Base-by-base conservation (phyloP, 2,797 vertebrate species). In the Mus caroli region DNA sequence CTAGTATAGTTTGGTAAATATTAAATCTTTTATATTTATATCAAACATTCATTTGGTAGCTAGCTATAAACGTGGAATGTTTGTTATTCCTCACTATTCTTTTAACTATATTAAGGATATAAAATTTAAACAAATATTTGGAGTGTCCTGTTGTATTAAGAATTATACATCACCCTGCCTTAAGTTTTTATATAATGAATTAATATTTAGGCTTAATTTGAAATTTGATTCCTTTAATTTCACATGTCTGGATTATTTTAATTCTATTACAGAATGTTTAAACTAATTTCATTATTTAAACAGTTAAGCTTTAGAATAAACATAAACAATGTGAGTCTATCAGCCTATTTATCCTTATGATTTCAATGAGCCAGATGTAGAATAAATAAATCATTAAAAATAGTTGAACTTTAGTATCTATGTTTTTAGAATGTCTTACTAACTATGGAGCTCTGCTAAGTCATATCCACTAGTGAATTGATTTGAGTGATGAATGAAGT, bases 381-480 rank as follows among this genome's bases (percentile, higher is more conserved):
- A 69, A 78, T 50, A 78, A 89, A 90, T 24, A 82, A 88, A 54
- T 50, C 43, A 87, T 79, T 22, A 87, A n/a, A 88, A 71, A 76
- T 26, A 0, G 1, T 46, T 67, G 19, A 91, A 2, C 12, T 84
- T 90, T 84, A 14, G 24, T 58, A 19, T 77, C n/a, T 20, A 26
- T 77, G 43, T 34, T 87, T 73, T 54, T 73, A 80, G 7, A 92
- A 95, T 84, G 9, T 62, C 2, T 87, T 92, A 34, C 17, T 93
- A 24, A 46, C 3, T 12, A 52, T 76, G 6, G 37, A 2, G 5
- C 58, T 69, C 73, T 67, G 28, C 2, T 75, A n/a, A 22, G 62
- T 88, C 82, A 71, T 93, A n/a, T 64, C 10, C 3, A 60, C 5
- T 31, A 2, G 13, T 62, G 0, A 80, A 79, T 6, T 89, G 46